Base-by-base conservation (phyloP, 2,113 vertebrate species). In the crab-eating macaque (Macaca fascicularis) region DNA sequence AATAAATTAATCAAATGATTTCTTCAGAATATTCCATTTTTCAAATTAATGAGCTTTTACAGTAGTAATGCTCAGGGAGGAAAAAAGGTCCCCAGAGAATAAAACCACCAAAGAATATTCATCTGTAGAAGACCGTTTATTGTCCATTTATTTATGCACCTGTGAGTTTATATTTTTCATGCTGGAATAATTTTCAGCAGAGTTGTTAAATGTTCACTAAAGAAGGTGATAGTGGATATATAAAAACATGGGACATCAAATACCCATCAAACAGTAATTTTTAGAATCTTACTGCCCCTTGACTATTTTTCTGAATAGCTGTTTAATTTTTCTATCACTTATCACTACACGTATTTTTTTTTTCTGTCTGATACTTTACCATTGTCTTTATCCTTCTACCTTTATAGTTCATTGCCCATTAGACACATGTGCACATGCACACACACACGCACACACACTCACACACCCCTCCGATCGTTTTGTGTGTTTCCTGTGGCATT, bases 1-100 rank as follows among this genome's bases (percentile, higher is more conserved):
- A 92, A 67, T 59, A 87, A 89, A 59, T 90, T 69, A 83, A 93
- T 89, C 25, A 80, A 89, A 70, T 72, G 6, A 25, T 75, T 72
- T 91, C 57, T 83, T 25, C 32, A 86, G 38, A 88, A 57, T 87
- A 94, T 89, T 70, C 3, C 0, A 86, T 48, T 96, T 96, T 91
- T 96, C n/a, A 90, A 89, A 91, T 90, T 93, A 97, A 90, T 90
- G 57, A 89, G 13, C 10, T 93, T 48, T 97, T 85, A 75, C 16
- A 72, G 23, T 85, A 89, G 16, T 92, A 89, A 91, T 91, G 13
- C 89, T 70, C 8, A 84, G 6, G 20, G 17, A 86, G 22, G 11
- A 2, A 59, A 79, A 96, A 61, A 11, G 74, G n/a, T 96, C 16
- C 45, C 17, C 3, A 12, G 75, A 92, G n/a, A 70, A 93, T 78